Evolutionary conservation across 2,113 vertebrate species (phyloP), one percentile per base, ranked within the genome.

Genomic region (Eublepharis macularius): DNA sequence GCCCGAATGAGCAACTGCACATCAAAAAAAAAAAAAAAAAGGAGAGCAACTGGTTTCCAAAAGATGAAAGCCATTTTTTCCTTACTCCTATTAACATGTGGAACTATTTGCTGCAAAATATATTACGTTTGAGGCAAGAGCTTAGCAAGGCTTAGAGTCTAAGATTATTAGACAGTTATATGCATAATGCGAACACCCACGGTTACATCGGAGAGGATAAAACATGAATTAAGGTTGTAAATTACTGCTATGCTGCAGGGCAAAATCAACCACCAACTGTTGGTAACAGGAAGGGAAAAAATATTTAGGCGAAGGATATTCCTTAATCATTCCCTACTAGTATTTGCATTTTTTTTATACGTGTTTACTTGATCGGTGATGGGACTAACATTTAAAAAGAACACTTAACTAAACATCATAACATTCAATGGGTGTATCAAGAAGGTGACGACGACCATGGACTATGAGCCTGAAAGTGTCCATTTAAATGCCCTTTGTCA

Each of bases 151-250:
- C 66, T 85, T 85, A 85, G 54, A 72, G 21, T 60, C 51, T 79
- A 60, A 85, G 66, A 85, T 79, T 85, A 85, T 79, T 85, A 85
- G 66, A 73, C 84, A 80, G 84, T 80, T 73, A 85, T 74, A 82
- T 43, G 70, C 81, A 74, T 80, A 80, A 85, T 73, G 68, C 26
- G 76, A 73, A 80, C 84, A 85, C 84, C 84, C 84, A 85, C 84
- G 73, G 84, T 85, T 85, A 73, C 76, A 47, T 63, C 51, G 34
- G 84, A 85, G n/a, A 80, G 76, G 84, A 80, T 85, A 63, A 80
- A 85, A 85, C 76, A 85, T 73, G 84, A 85, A 85, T 85, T 80
- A 73, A 85, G 83, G 76, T 73, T 80, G 77, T 80, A 85, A 85
- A 85, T 85, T 85, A 73, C 54, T 80, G 76, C 39, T 36, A 32